Conservation (phyloP, 2,797 vertebrate species). For the Falco columbarius region DNA sequence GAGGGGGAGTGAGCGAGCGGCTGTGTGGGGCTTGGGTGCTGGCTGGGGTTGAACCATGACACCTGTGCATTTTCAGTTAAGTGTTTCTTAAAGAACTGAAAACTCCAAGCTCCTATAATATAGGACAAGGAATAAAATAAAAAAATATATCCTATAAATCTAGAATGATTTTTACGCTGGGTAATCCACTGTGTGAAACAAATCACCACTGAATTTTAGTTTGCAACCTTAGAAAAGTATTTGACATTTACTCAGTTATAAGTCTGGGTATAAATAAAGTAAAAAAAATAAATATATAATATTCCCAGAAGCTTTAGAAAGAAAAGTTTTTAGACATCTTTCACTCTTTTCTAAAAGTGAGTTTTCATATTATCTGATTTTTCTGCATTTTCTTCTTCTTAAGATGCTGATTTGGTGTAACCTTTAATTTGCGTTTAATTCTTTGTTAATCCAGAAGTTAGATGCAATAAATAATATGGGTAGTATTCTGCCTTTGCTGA, state of each 20-base stretch:
- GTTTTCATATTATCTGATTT: background rate
- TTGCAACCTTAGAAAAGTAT: background rate
- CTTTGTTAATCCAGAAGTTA: background rate
- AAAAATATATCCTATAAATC: background rate
- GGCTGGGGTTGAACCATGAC: no score
- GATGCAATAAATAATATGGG: background rate
- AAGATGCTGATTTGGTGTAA: background rate
- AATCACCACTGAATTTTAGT: background rate
- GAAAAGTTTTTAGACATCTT: background rate
- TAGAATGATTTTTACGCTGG: background rate
- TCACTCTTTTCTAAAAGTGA: background rate
- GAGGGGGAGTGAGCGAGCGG: no score
- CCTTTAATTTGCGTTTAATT: background rate
- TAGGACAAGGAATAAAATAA: background rate
- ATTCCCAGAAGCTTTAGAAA: background rate
- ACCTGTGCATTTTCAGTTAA: background rate
- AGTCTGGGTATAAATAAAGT: background rate
- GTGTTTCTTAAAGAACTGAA: background rate
- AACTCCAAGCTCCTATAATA: background rate
- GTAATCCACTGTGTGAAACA: background rate
- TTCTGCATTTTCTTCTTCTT: background rate
- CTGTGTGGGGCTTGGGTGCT: no score
- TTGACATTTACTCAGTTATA: background rate
- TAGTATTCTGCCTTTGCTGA: background rate
- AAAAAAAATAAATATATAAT: rapidly evolving